phyloP scores from a whole-genome alignment of 2,888 invertebrate species.

The Mythimna loreyi region DNA sequence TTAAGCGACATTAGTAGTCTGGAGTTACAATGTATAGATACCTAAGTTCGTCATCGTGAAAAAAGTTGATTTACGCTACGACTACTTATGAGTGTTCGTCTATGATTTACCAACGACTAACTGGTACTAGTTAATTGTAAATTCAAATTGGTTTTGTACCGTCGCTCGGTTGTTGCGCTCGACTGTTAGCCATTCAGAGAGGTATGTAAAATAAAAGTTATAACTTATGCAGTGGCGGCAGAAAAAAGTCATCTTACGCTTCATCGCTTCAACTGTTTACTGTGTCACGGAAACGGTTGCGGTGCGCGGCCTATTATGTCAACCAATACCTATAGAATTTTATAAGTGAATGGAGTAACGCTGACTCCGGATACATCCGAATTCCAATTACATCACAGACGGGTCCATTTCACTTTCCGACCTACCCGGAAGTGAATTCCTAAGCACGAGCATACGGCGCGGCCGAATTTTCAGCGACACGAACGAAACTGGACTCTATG shows the following conservation, averaged over 20 bases:
- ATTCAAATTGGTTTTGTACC: constrained; percentile 71
- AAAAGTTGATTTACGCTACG: constrained; percentile 8
- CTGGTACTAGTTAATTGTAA: constrained; percentile 68
- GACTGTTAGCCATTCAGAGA: constrained; percentile 58
- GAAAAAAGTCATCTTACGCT: constrained; percentile 78
- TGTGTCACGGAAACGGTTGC: constrained; percentile 78
- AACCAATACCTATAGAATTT: constrained; percentile 87
- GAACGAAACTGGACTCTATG: constrained; percentile 76
- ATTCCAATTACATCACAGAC: constrained; percentile 91
- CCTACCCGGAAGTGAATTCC: constrained; percentile 91
- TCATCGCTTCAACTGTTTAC: constrained; percentile 77
- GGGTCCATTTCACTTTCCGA: constrained; percentile 91
- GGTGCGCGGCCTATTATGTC: constrained; percentile 84
- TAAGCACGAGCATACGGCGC: constrained; percentile 90
- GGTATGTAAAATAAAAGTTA: constrained; percentile 68
- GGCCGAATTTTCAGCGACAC: constrained; percentile 78
- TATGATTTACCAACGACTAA: constrained; percentile 63
- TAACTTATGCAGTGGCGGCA: constrained; percentile 64
- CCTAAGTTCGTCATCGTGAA: background rate
- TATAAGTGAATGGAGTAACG: constrained; percentile 89
- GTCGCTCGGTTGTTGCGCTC: constrained; percentile 50
- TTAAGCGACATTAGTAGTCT: background rate
- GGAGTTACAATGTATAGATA: background rate
- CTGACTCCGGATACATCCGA: constrained; percentile 90
- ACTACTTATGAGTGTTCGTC: constrained; percentile 26